Evolutionary conservation across 2,888 invertebrate genomes (phyloP).

Genomic region (Trichacis sp.): DNA sequence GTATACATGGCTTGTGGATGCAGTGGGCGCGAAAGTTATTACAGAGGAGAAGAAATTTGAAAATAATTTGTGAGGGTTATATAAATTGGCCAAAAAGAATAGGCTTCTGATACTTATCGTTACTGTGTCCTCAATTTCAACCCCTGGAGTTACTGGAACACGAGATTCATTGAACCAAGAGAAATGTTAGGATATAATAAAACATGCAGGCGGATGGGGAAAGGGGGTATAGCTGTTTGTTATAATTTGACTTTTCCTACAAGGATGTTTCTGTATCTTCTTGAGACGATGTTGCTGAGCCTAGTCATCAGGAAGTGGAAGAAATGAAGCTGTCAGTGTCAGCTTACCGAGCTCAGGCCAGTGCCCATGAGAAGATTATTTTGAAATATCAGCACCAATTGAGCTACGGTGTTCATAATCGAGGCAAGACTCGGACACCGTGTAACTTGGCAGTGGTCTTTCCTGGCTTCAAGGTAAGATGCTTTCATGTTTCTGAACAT

Average conservation of each 20-base stretch:
- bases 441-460: constrained; percentile 70
- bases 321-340: constrained; percentile 89
- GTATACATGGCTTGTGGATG: background rate
- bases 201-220: too few relatives aligned
- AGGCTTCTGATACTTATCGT: too few relatives aligned
- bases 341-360: constrained; percentile 89
- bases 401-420: constrained; percentile 75
- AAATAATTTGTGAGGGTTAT: background rate
- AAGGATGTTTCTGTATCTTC: constrained; percentile 53
- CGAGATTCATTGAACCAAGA: too few relatives aligned
- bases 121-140: too few relatives aligned
- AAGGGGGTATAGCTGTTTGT: too few relatives aligned
- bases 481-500: background rate
- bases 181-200: too few relatives aligned
- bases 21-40: background rate
- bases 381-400: constrained; percentile 82
- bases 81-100: too few relatives aligned
- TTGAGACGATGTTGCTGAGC: constrained; percentile 51
- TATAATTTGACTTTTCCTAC: too few relatives aligned
- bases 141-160: too few relatives aligned
- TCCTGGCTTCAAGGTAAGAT: constrained; percentile 72
- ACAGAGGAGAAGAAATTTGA: background rate
- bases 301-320: constrained; percentile 49
- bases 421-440: constrained; percentile 71
- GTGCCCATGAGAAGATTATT: constrained; percentile 89